Evolutionary conservation across 35 echinoderm and acorn worm species (phyloP), one percentile per base, ranked within the genome.

Genomic region (Ptychodera flava): DNA sequence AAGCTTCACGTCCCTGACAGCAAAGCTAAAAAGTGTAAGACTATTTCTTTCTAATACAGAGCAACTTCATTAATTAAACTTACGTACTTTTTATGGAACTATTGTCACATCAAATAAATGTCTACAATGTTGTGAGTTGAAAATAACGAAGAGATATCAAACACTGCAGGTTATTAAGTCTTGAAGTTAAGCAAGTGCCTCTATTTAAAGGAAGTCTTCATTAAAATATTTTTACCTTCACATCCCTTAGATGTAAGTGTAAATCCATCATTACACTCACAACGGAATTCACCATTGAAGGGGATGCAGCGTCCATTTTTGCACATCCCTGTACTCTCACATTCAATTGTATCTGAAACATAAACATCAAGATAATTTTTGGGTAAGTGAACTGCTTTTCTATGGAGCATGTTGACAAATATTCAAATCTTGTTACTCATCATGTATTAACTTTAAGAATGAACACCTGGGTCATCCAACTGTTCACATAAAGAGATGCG

Each of bases 301-400:
- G 93, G 93, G 0, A 36, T 45, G 76, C 95, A 97, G 27, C 36
- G 35, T 30, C 95, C 95, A 89, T 97, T 91, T 1, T 31, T 31
- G 83, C 95, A 97, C 28, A 89, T 64, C 16, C 78, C 79, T 16
- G 77, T 35, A 32, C 91, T 78, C 28, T 64, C 36, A 76, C 94
- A 97, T 45, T 97, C 94, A 28, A 93, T 79, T 16, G 85, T 81
- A 86, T 97, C 94, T 97, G 77, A 64, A 64, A 64, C 6, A 64
- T 12, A 22, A 64, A 64, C n/a, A n/a, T n/a, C n/a, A 64, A 64
- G 45, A 22, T 12, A 64, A 64, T 64, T 6, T 12, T 64, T 64
- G 6, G 22, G 45, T 64, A 22, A 64, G 22, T 6, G 22, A 64
- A 12, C 6, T 64, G 45, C 45, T 22, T 64, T n/a, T n/a, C n/a